Conservation (phyloP, 1,140 invertebrate species). For the Macrocentrus cingulum region DNA sequence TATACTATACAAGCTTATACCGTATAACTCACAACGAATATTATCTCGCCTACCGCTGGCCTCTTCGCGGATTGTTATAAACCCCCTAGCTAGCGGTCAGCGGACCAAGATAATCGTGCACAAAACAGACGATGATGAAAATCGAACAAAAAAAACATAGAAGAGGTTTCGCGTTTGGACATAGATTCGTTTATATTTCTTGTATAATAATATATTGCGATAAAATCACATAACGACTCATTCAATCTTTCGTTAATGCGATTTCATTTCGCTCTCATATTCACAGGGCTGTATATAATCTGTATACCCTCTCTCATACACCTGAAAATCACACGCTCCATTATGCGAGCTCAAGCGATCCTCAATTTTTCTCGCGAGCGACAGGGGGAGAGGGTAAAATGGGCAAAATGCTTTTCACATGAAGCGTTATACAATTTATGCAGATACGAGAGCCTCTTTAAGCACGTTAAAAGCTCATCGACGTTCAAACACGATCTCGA, state of each 20-base stretch:
- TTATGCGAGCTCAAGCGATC: slow-evolving; percentile 26
- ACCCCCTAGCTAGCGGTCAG: slow-evolving; percentile 7
- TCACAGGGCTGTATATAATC: background rate
- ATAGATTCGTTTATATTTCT: slow-evolving; percentile 13
- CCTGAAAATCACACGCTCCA: slow-evolving; percentile 27
- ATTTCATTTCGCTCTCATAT: slow-evolving; percentile 17
- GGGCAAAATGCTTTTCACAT: slow-evolving; percentile 5
- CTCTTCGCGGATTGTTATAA: slow-evolving; percentile 19
- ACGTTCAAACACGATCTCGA: slow-evolving; percentile 8
- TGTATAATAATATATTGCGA: too few species aligned
- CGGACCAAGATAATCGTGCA: slow-evolving; percentile 15
- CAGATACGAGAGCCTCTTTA: background rate
- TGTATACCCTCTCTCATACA: background rate
- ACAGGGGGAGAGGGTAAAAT: too few species aligned
- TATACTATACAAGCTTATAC: slow-evolving; percentile 1
- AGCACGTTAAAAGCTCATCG: slow-evolving; percentile 20
- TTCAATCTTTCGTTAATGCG: slow-evolving; percentile 34
- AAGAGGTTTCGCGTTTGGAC: slow-evolving; percentile 1
- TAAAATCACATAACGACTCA: slow-evolving; percentile 26
- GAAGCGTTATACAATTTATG: background rate
- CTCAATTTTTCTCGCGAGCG: slow-evolving; percentile 11
- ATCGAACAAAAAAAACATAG: background rate
- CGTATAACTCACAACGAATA: slow-evolving; percentile 19
- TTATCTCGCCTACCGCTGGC: slow-evolving; percentile 17
- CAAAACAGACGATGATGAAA: slow-evolving; percentile 3